A percentile compares a stretch with the other conserved stretches of the same genome.
phyloP scores from a whole-genome alignment of 2,797 vertebrate genomes.

The Pelochelys cantorii region DNA sequence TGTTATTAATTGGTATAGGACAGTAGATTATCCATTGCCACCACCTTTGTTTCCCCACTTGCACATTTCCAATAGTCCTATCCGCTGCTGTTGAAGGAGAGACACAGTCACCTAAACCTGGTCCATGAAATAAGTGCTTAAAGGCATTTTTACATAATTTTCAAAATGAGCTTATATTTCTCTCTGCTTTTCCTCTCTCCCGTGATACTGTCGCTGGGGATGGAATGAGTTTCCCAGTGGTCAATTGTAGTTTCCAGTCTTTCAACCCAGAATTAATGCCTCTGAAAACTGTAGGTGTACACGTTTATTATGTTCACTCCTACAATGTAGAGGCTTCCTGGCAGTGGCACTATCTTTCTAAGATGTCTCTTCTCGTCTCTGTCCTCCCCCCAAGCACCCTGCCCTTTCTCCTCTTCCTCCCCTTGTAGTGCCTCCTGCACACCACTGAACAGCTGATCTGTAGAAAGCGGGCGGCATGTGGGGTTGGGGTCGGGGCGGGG shows the following conservation, averaged over 20 bases:
- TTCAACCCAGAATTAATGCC: background rate
- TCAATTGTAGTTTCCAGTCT: background rate
- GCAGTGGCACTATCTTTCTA: no score
- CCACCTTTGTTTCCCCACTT: constrained; percentile 25
- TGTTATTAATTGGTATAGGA: background rate
- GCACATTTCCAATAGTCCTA: background rate
- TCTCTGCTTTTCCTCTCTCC: background rate
- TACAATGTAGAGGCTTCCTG: background rate
- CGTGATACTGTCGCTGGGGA: background rate
- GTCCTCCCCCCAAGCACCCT: no score
- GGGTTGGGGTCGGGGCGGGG: no score
- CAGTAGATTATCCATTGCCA: background rate
- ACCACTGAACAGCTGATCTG: no score
- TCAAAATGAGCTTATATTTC: background rate
- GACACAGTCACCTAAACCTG: background rate
- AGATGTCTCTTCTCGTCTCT: no score
- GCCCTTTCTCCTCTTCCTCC: no score
- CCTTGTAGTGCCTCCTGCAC: no score
- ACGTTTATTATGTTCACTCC: background rate
- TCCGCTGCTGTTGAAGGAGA: background rate
- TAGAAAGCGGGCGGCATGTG: no score
- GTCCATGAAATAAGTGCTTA: constrained; percentile 37
- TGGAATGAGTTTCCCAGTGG: background rate
- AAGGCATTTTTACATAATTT: constrained; percentile 8
- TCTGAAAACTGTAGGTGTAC: background rate